These are phyloP conservation scores for Trematomus loennbergii DNA, from an alignment of 2,113 vertebrate species.

Conservation along the genomic window DNA sequence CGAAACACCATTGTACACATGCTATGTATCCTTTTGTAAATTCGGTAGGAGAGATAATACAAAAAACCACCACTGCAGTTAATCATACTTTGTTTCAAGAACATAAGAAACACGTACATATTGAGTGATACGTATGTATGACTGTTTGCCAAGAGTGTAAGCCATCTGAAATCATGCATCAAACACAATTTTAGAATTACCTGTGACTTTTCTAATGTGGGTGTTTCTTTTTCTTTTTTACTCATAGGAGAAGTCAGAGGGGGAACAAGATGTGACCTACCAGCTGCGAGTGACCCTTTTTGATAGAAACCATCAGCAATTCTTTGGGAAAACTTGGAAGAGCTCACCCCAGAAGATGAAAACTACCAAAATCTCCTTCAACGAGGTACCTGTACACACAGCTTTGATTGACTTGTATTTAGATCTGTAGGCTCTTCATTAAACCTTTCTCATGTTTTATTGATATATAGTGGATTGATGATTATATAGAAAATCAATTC, in stretches of 20 bases:
- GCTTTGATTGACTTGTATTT: neutral
- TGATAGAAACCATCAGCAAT: slow-evolving; percentile 87
- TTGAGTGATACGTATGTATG: too few relatives aligned
- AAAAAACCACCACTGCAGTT: slow-evolving; percentile 2
- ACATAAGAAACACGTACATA: neutral
- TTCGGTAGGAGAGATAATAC: slow-evolving; percentile 6
- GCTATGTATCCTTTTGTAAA: neutral
- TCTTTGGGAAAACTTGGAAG: slow-evolving; percentile 94
- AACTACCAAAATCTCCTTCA: slow-evolving; percentile 79
- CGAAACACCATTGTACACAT: too few relatives aligned
- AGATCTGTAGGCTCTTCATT: neutral
- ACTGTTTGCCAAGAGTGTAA: too few relatives aligned
- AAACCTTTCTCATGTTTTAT: slow-evolving; percentile 20
- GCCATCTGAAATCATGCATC: too few relatives aligned
- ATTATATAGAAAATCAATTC: slow-evolving; percentile 33
- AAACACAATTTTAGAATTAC: neutral
- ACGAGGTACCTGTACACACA: slow-evolving; percentile 84
- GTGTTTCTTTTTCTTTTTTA: neutral
- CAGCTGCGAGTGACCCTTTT: slow-evolving; percentile 91
- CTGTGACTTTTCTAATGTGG: slow-evolving; percentile 1
- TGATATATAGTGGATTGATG: slow-evolving; percentile 19
- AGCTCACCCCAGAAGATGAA: slow-evolving; percentile 72
- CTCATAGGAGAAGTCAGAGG: slow-evolving; percentile 62
- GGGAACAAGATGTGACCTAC: slow-evolving; percentile 71
- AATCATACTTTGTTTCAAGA: neutral